A percentile compares a stretch with the other conserved stretches of the same genome.
Conservation (phyloP, 2,113 vertebrate species). For the Trematocara marginatum region DNA sequence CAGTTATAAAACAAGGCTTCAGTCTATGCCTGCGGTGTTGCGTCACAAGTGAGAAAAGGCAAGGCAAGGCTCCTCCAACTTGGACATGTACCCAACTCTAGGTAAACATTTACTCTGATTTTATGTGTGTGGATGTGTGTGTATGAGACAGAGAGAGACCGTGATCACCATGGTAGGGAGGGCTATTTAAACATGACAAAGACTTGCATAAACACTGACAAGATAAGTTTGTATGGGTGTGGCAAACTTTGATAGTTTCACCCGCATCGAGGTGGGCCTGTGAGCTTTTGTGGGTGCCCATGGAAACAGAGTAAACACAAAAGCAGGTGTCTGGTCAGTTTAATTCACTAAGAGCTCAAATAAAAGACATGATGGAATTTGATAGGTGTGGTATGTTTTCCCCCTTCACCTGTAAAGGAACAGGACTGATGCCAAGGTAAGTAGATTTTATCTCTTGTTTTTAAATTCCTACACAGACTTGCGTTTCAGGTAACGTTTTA, state of each 20-base stretch:
- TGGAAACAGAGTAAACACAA: constrained; percentile 51
- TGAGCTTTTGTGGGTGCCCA: constrained; percentile 34
- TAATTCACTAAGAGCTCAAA: constrained; percentile 32
- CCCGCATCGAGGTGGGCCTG: constrained; percentile 15
- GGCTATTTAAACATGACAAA: background rate
- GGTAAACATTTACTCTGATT: constrained; percentile 11
- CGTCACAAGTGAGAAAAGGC: background rate
- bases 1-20: background rate
- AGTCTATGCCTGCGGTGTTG: background rate
- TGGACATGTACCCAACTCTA: constrained; percentile 25
- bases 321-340: constrained; percentile 41
- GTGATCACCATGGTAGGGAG: background rate
- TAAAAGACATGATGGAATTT: constrained; percentile 41
- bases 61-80: constrained; percentile 20
- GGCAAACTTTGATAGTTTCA: constrained; percentile 19
- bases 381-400: constrained; percentile 32
- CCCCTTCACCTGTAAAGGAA: background rate
- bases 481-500: background rate
- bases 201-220: background rate
- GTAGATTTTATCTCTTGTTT: background rate
- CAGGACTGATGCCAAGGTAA: background rate
- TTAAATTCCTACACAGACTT: background rate
- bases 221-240: constrained; percentile 12
- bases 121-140: background rate
- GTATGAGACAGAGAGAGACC: background rate